Evolutionary conservation across 2,797 vertebrate species (phyloP).

Genomic region (Coccyzus lansbergi): DNA sequence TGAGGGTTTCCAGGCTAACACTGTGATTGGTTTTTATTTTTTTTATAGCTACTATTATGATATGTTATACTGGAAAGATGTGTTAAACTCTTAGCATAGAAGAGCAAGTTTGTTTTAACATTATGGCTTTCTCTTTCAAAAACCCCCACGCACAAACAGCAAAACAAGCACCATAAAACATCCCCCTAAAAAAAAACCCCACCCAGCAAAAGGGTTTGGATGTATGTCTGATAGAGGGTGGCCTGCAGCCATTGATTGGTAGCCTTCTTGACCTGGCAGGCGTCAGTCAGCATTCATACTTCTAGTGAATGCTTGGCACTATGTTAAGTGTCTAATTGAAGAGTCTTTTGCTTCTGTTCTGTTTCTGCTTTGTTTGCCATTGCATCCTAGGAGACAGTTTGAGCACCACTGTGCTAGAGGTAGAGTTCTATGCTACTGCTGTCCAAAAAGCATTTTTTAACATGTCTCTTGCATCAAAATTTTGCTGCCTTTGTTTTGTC

Average conservation of each 20-base stretch:
- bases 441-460: not conserved
- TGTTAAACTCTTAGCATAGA: not conserved
- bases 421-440: not conserved
- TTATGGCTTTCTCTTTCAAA: not conserved
- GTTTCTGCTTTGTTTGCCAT: not conserved
- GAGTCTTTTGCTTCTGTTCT: not conserved
- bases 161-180: too few relatives aligned
- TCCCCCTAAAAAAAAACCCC: too few relatives aligned
- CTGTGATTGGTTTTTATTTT: not conserved
- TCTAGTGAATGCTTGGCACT: not conserved
- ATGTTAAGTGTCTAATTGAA: not conserved
- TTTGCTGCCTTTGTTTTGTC: not conserved
- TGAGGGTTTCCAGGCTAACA: not conserved
- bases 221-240: not conserved
- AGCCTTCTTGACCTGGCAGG: not conserved
- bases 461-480: not conserved
- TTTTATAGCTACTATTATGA: not conserved
- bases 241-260: not conserved
- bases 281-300: not conserved
- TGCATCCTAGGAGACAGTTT: not conserved
- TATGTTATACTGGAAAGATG: not conserved
- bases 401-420: not conserved
- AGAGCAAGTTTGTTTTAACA: not conserved
- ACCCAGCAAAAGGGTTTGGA: not conserved
- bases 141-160: too few relatives aligned